Conservation (phyloP, 1,140 invertebrate genomes). For the Conus ventricosus region DNA sequence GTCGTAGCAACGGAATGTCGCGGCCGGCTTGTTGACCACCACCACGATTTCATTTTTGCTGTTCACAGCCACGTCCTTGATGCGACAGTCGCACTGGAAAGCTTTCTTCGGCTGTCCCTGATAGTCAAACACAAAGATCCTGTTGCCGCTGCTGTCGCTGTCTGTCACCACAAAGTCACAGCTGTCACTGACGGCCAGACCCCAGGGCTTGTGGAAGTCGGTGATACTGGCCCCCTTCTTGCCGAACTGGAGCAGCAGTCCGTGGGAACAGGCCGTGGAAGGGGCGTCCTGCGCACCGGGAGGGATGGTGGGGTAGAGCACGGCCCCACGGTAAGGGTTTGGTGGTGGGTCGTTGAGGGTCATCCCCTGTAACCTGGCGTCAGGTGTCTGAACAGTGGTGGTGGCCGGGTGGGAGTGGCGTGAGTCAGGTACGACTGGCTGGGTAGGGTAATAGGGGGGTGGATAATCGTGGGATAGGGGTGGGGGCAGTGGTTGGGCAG, state of each 20-base stretch:
- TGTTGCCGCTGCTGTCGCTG: conserved; percentile 51
- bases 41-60: conserved; percentile 62
- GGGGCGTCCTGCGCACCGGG: neutral
- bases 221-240: conserved; percentile 59
- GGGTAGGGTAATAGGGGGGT: conserved; percentile 24
- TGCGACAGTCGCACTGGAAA: conserved; percentile 59
- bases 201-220: conserved; percentile 66
- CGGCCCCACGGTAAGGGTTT: neutral
- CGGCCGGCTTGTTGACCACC: conserved; percentile 58
- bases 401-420: neutral
- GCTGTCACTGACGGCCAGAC: conserved; percentile 57
- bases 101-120: conserved; percentile 56
- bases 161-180: conserved; percentile 68
- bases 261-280: conserved; percentile 47
- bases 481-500: neutral
- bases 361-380: neutral
- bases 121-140: conserved; percentile 64
- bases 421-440: conserved; percentile 25
- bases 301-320: conserved; percentile 34
- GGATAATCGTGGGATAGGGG: neutral
- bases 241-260: conserved; percentile 61
- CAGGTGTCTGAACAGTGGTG: neutral
- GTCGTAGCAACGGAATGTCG: conserved; percentile 61
- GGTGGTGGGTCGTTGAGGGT: neutral
- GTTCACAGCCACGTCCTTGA: conserved; percentile 62